Percentiles rank a stretch among this genome's conserved stretches.
Evolutionary conservation across 2,888 invertebrate species (phyloP).

Genomic region (Heliconius hortense): DNA sequence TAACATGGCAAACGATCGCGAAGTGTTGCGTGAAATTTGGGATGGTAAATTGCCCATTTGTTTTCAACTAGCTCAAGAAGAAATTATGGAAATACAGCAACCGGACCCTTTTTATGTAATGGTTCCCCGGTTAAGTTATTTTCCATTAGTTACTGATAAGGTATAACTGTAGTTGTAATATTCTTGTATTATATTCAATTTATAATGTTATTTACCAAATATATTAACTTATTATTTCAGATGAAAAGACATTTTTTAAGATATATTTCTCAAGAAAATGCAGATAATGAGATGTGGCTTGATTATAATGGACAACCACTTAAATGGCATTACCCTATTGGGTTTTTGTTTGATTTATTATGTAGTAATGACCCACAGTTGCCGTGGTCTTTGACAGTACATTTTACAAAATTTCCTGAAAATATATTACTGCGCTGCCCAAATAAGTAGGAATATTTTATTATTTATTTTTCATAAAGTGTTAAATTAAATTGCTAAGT

Average conservation of each 20-base stretch:
- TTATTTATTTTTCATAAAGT: not conserved
- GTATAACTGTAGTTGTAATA: slow-evolving; percentile 70
- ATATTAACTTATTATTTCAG: slow-evolving; percentile 66
- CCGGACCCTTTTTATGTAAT: slow-evolving; percentile 97
- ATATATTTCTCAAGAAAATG: slow-evolving; percentile 89
- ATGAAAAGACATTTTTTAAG: slow-evolving; percentile 94
- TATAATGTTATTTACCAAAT: not conserved
- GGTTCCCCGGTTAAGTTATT: slow-evolving; percentile 96
- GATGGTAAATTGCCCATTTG: slow-evolving; percentile 97
- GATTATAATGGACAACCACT: slow-evolving; percentile 95
- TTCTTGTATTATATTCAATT: not conserved
- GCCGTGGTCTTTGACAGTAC: slow-evolving; percentile 97
- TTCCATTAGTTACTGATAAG: slow-evolving; percentile 97
- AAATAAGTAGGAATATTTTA: slow-evolving; percentile 84
- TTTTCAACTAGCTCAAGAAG: slow-evolving; percentile 93
- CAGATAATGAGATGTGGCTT: slow-evolving; percentile 95
- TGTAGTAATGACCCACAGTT: slow-evolving; percentile 86
- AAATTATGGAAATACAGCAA: slow-evolving; percentile 92
- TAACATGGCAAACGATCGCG: slow-evolving; percentile 95
- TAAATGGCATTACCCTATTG: slow-evolving; percentile 94
- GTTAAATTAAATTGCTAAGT: not conserved
- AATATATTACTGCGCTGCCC: slow-evolving; percentile 92
- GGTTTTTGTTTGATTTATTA: slow-evolving; percentile 94
- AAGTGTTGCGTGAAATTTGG: slow-evolving; percentile 97
- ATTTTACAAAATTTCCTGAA: slow-evolving; percentile 97